A percentile compares a stretch with the other conserved stretches of the same genome.
Evolutionary conservation across 2,113 vertebrate species (phyloP).

Genomic region (Eubucco bourcierii): DNA sequence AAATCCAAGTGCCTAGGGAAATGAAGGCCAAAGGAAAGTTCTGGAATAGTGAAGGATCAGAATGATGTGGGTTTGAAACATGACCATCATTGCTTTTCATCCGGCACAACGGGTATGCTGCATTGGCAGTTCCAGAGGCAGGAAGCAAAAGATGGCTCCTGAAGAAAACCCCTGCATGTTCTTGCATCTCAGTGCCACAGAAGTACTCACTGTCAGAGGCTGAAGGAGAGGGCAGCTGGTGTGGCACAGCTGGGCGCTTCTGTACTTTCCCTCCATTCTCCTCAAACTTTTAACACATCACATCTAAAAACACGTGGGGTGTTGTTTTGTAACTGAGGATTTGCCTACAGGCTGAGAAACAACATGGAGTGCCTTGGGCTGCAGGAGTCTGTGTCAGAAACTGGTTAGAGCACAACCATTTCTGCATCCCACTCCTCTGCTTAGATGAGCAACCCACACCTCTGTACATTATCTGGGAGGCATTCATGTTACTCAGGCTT

Average conservation of each 20-base stretch:
- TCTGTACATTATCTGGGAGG: slow-evolving; percentile 20
- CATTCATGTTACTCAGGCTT: neutral
- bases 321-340: neutral
- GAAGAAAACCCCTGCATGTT: neutral
- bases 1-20: neutral
- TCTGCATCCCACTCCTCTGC: slow-evolving; percentile 52
- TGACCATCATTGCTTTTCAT: neutral
- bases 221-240: neutral
- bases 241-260: neutral
- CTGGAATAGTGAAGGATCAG: neutral
- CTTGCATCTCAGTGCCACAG: neutral
- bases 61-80: neutral
- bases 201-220: rapidly evolving
- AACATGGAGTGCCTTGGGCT: neutral
- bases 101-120: neutral
- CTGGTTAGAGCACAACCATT: slow-evolving; percentile 42
- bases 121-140: neutral
- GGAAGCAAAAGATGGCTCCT: neutral
- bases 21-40: neutral
- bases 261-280: neutral
- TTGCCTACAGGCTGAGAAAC: slow-evolving; percentile 14
- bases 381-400: neutral
- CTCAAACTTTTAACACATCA: neutral
- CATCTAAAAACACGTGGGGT: neutral
- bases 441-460: slow-evolving; percentile 45